Conservation (phyloP, 2,888 invertebrate genomes). For the Agrotis clavis region DNA sequence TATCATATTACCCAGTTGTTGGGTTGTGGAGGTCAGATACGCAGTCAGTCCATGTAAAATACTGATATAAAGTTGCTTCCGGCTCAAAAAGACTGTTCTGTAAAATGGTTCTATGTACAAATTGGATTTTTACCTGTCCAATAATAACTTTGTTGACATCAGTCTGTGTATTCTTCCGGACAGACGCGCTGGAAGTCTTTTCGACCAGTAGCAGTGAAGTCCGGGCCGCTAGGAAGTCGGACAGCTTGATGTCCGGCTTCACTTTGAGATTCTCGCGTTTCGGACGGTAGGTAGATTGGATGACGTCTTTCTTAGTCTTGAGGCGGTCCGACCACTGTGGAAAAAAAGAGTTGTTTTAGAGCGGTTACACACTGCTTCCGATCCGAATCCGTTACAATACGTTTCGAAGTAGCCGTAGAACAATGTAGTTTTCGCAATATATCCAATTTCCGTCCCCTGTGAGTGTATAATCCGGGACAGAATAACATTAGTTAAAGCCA, state of each 20-base stretch:
- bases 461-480: too few species aligned
- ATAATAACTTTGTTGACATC: slow-evolving; percentile 97
- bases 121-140: slow-evolving; percentile 91
- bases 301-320: slow-evolving; percentile 93
- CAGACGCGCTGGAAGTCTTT: slow-evolving; percentile 97
- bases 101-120: too few species aligned
- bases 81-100: too few species aligned
- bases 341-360: neutral
- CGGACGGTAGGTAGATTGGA: slow-evolving; percentile 89
- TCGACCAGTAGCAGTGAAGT: slow-evolving; percentile 96
- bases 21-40: neutral
- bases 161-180: slow-evolving; percentile 96
- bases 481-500: too few species aligned
- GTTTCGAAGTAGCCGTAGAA: too few species aligned
- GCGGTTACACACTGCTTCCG: too few species aligned
- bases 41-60: neutral
- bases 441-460: too few species aligned
- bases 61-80: neutral
- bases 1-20: too few species aligned
- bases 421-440: too few species aligned
- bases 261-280: slow-evolving; percentile 83
- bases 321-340: slow-evolving; percentile 96
- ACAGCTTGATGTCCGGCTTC: slow-evolving; percentile 93
- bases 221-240: slow-evolving; percentile 96
- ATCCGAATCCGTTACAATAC: too few species aligned